Evolutionary conservation across 2,888 invertebrate species (phyloP), one percentile per base, ranked within the genome.

Genomic region (Andrena dorsata): DNA sequence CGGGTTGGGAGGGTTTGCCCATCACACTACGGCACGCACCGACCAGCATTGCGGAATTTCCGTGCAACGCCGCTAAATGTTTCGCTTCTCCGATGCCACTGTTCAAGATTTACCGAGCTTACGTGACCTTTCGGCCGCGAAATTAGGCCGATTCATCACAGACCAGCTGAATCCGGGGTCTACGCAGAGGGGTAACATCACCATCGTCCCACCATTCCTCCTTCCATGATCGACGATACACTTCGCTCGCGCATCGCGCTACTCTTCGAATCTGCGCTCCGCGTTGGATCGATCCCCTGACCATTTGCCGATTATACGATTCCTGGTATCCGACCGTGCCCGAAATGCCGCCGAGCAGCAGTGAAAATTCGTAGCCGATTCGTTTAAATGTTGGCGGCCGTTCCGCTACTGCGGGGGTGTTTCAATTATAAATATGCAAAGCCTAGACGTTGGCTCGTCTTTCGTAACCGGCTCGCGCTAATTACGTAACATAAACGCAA

Each of bases 61-160:
- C 85, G 81, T 86, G 80, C 75, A 61, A 32, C 68, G 79, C 80
- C 63, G 65, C 72, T 69, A 84, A 75, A 76, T 81, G 82, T 79
- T 74, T 75, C 87, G 80, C 82, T 82, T 71, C 76, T 72, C 60
- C 79, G 75, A 66, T 64, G 76, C 80, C 87, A 71, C 70, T 47
- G 82, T 76, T 81, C 88, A 90, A 92, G 92, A 92, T 92, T 92
- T 92, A 92, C 89, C 83, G 90, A 74, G 85, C 82, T 78, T 89
- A 89, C 92, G 91, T 91, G 92, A 92, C 91, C 91, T 91, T 90
- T 88, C 87, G 88, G 81, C 86, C 90, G 85, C 92, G 91, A 92
- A 92, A 92, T 92, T 92, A 91, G 92, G 90, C 91, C 92, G 88
- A 92, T 92, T 91, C 90, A 91, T 92, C 92, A 92, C 91, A 83